Conservation (phyloP, 2,888 invertebrate genomes). For the Lasioglossum villosulum region DNA sequence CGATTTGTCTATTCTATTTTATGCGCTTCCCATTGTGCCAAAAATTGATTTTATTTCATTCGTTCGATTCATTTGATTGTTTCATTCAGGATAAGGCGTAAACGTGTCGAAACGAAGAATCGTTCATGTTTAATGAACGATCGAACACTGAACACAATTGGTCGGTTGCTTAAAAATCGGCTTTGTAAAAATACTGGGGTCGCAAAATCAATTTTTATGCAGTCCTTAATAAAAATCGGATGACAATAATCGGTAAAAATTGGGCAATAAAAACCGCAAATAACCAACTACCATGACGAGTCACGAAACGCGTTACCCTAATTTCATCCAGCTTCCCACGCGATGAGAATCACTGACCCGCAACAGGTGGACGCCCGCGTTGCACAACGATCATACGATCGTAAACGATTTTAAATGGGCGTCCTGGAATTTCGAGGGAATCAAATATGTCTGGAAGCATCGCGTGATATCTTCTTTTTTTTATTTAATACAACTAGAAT, state of each 20-base stretch:
- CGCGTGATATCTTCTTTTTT: no score
- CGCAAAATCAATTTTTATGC: background rate
- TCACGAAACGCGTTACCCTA: background rate
- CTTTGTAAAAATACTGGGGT: background rate
- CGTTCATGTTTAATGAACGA: background rate
- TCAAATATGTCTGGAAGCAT: background rate
- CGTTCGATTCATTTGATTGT: background rate
- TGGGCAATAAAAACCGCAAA: background rate
- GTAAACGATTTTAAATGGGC: background rate
- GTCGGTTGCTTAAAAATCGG: background rate
- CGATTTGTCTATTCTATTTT: background rate
- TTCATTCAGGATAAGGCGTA: background rate
- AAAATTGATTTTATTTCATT: background rate
- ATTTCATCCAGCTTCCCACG: constrained; percentile 18
- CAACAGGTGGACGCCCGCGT: constrained; percentile 43
- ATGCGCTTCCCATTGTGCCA: background rate
- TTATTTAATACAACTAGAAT: no score
- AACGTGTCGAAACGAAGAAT: background rate
- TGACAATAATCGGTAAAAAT: background rate
- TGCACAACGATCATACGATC: constrained; percentile 26
- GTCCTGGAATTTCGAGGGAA: background rate
- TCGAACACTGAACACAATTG: background rate
- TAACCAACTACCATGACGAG: background rate
- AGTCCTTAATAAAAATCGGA: background rate
- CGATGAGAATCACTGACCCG: constrained; percentile 50